These are phyloP conservation scores for Rattus rattus DNA, from an alignment of 2,113 vertebrate genomes.

Conservation along the genomic window DNA sequence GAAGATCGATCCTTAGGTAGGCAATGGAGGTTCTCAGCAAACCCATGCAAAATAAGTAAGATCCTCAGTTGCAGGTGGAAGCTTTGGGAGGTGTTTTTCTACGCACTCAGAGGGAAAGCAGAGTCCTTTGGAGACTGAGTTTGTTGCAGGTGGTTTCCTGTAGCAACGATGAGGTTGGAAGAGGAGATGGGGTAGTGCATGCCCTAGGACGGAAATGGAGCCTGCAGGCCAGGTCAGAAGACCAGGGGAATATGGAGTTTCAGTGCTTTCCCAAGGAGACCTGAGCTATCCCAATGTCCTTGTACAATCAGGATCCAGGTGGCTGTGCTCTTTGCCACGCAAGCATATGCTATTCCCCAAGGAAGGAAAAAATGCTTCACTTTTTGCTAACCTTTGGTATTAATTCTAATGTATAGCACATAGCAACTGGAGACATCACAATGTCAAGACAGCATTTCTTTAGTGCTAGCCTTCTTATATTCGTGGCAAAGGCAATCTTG, in stretches of 20 bases:
- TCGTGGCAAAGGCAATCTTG: background rate
- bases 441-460: conserved; percentile 21
- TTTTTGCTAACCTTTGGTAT: conserved; percentile 49
- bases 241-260: background rate
- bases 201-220: background rate
- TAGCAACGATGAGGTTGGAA: background rate
- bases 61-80: background rate
- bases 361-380: conserved; percentile 45
- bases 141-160: conserved; percentile 13
- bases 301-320: background rate
- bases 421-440: background rate
- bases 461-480: background rate
- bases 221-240: background rate
- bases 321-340: background rate
- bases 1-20: background rate
- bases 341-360: conserved; percentile 25
- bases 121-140: background rate
- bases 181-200: background rate
- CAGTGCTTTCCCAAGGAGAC: background rate
- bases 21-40: background rate
- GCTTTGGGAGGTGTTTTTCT: background rate
- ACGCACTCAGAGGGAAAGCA: background rate
- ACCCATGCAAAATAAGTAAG: background rate
- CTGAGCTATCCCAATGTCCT: conserved; percentile 11
- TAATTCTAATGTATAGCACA: background rate